A percentile compares a stretch with the other conserved stretches of the same genome.
Conservation (phyloP, 2,797 vertebrate genomes). For the Oreochromis mossambicus region DNA sequence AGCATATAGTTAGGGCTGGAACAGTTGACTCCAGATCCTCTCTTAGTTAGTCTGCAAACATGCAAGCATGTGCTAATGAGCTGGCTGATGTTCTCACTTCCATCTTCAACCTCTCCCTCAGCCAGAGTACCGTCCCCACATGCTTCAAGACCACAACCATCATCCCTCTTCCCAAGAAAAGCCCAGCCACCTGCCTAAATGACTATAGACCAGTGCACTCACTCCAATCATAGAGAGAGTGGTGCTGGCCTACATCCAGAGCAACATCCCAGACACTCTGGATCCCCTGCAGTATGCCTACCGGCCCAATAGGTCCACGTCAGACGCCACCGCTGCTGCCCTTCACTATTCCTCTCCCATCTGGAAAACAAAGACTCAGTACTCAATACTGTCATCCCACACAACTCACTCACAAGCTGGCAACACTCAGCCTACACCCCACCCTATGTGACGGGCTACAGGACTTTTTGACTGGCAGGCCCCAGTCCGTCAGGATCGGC, state of each 20-base stretch:
- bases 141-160: background rate
- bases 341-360: too few species aligned
- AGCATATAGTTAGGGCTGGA: background rate
- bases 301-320: too few species aligned
- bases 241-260: too few species aligned
- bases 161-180: background rate
- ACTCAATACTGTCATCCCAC: too few species aligned
- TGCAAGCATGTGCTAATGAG: background rate
- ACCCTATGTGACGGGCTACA: background rate
- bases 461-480: background rate
- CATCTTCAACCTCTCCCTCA: background rate
- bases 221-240: too few species aligned
- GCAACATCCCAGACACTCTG: too few species aligned
- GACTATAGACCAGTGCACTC: too few species aligned
- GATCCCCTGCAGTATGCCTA: too few species aligned
- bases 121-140: background rate
- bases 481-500: background rate
- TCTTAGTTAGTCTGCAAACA: background rate
- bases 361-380: too few species aligned
- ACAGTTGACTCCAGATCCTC: too few species aligned
- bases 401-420: background rate
- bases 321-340: too few species aligned
- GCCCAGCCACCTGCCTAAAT: too few species aligned
- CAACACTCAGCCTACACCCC: background rate
- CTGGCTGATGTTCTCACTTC: rapidly evolving